Base-by-base conservation (phyloP, 2,888 invertebrate species). In the Esperia sulphurella region DNA sequence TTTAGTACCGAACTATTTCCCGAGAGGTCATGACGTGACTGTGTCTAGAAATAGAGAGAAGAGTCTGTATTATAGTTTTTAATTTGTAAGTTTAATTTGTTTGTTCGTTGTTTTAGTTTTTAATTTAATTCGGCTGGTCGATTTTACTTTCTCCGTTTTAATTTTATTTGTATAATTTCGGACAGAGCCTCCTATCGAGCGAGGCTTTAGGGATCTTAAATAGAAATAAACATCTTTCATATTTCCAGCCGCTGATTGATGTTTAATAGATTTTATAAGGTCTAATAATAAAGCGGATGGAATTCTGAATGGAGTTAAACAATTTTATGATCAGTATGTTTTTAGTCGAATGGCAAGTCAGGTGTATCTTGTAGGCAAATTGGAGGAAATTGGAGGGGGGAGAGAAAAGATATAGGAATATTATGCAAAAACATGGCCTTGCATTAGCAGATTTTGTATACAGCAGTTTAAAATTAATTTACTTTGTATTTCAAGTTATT, bases 1-100 rank as follows among this genome's bases (percentile, higher is more conserved):
- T 13, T 39, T 13, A 39, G 7, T 30, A 30, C 8, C 41, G 41
- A 21, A 41, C 41, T 41, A 41, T 41, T 41, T 30, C 41, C 10
- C 7, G 41, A 50, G 52, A 53, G 46, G 41, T 51, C n/a, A 21
- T 21, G 54, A 58, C 14, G 39, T 28, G 28, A 44, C 21, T 21
- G 21, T 21, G 21, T 10, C 29, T 41, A 30, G 28, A 40, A 38
- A 13, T 49, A 63, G 68, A 70, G 71, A 76, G 59, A 71, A 58
- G 70, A 76, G 77, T 78, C 76, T 85, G 83, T 83, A 82, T 65
- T 79, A 83, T 83, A 83, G 71, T 70, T 60, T 65, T 68, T 71
- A 75, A 70, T 65, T n/a, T 51, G 61, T 82, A 79, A 79, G 76
- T 71, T 68, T 59, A 67, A 71, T 75, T 79, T 76, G 78, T 75